Percentiles rank a stretch among this genome's conserved stretches.
Evolutionary conservation across 1,140 invertebrate genomes (phyloP).

Genomic region (Calliphora vicina): DNA sequence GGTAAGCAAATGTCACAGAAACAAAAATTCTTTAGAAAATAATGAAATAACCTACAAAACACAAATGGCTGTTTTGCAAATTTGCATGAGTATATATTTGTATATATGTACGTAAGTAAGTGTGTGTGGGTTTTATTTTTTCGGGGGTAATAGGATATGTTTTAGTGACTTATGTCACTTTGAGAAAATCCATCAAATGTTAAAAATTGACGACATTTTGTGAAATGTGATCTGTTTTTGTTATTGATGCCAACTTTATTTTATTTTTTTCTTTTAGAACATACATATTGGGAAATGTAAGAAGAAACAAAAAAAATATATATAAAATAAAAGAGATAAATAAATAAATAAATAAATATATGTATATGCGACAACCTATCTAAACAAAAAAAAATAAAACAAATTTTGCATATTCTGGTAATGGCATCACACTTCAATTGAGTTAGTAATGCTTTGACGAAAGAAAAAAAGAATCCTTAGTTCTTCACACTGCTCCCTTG

Average conservation of each 20-base stretch:
- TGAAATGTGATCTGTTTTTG: conserved; percentile 36
- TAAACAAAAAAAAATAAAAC: background rate
- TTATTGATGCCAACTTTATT: conserved; percentile 16
- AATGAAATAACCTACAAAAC: background rate
- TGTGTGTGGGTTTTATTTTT: conserved; percentile 30
- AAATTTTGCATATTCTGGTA: conserved; percentile 23
- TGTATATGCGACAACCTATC: background rate
- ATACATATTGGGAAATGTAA: background rate
- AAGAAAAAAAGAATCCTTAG: background rate
- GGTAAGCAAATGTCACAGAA: conserved; percentile 19
- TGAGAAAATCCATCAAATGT: conserved; percentile 42
- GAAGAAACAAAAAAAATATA: background rate
- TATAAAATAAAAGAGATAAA: background rate
- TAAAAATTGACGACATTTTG: conserved; percentile 43
- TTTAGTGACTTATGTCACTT: conserved; percentile 43
- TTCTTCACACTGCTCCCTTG: background rate
- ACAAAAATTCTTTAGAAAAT: background rate
- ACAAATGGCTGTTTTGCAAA: background rate
- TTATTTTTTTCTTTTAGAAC: background rate
- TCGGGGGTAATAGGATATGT: conserved; percentile 37
- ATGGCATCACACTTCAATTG: conserved; percentile 42
- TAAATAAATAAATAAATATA: conserved; percentile 16
- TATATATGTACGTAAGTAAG: background rate
- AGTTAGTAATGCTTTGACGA: conserved; percentile 35
- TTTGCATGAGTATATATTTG: background rate